Conservation (phyloP, 2,113 vertebrate genomes). For the Gymnobelideus leadbeateri region DNA sequence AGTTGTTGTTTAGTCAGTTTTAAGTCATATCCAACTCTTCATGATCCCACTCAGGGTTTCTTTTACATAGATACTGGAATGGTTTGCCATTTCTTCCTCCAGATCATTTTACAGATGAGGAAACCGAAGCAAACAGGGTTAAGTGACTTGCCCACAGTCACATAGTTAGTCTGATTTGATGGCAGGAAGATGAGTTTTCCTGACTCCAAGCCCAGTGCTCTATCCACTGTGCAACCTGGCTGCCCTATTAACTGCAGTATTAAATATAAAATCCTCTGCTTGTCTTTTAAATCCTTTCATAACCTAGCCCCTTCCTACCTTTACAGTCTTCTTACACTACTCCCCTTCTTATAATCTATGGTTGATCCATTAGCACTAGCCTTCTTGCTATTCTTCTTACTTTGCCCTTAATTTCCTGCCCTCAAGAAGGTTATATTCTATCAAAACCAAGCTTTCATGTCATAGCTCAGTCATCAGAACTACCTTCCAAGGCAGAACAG, state of each 20-base stretch:
- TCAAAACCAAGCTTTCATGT: neutral
- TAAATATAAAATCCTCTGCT: neutral
- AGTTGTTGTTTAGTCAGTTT: neutral
- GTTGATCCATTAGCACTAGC: neutral
- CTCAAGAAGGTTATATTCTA: neutral
- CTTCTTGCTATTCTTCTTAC: neutral
- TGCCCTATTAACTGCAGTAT: neutral
- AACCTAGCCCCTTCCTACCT: neutral
- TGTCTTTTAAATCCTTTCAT: neutral
- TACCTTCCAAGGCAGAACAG: neutral
- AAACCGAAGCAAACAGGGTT: neutral
- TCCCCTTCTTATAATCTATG: neutral
- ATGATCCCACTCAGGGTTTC: neutral
- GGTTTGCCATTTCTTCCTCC: neutral
- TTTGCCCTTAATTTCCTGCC: neutral
- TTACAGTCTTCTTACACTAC: neutral
- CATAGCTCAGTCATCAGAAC: neutral
- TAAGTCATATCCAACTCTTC: neutral
- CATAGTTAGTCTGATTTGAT: neutral
- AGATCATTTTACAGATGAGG: neutral
- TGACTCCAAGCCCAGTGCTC: too few species aligned
- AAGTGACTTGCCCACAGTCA: neutral
- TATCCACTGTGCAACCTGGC: neutral
- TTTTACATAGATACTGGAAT: neutral
- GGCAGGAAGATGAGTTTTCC: too few species aligned